Conservation (phyloP, 2,113 vertebrate genomes). For the Psephotus haematonotus region DNA sequence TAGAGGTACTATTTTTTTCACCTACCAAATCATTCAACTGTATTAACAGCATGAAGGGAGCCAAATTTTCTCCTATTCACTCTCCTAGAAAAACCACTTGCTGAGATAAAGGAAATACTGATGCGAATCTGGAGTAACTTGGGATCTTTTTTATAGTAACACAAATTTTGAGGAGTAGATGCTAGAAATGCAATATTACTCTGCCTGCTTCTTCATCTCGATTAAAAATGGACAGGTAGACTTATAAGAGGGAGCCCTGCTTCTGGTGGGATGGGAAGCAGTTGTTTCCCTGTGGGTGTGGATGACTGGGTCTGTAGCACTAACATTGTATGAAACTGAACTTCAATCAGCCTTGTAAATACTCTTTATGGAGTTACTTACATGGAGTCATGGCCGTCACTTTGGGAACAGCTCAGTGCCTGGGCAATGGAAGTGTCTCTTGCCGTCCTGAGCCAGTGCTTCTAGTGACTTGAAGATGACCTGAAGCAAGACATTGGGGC, state of each 20-base stretch:
- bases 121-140: neutral
- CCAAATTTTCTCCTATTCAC: neutral
- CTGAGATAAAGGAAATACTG: neutral
- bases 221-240: neutral
- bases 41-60: neutral
- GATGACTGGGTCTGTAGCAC: neutral
- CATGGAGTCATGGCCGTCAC: neutral
- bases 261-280: neutral
- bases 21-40: neutral
- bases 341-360: neutral
- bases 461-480: neutral
- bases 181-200: neutral
- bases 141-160: neutral
- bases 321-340: neutral
- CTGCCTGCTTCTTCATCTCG: neutral
- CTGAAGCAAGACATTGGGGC: neutral
- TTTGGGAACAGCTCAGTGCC: neutral
- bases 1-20: neutral
- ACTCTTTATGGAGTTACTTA: neutral
- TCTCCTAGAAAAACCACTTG: neutral
- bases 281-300: neutral
- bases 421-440: neutral
- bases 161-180: neutral
- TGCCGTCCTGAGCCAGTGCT: neutral
- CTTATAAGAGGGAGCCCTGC: neutral